Base-by-base conservation (phyloP, 2,888 invertebrate genomes). In the Crepidodera aurea region DNA sequence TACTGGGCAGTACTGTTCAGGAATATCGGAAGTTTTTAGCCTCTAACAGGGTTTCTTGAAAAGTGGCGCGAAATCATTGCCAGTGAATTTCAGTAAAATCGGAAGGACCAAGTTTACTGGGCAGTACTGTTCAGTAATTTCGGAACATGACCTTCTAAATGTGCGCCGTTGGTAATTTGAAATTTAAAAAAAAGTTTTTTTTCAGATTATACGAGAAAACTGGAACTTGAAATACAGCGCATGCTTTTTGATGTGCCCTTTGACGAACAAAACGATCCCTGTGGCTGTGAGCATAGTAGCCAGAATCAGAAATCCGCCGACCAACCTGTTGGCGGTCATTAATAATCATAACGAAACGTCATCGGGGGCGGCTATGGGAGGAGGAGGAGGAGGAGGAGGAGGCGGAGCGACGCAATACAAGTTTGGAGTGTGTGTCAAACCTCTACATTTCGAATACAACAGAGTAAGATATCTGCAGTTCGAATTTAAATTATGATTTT, bases 221-320 rank as follows among this genome's bases (percentile, higher is more conserved):
- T 96, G 96, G 96, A 95, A 93, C 78, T 83, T 96, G 19, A 93
- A 93, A 77, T 96, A 93, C 82, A 94, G 93, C 77, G 96, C 96
- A 6, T 91, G 92, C 73, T 96, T 94, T 79, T 88, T 96, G 19
- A 83, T 94, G 65, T 96, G 95, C 73, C 89, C 92, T 6, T 82
- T 94, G 61, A 82, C 84, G 46, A 86, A 87, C 56, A 79, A 85
- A 56, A 84, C 85, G 2, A 82, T 85, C 32, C 92, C 92, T 0
- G 82, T 84, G 65, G 85, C 87, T n/a, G 89, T 92, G 37, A 91
- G 91, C 54, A 83, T 92, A 56, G 88, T 91, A 3, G 86, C 86
- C 7, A 83, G 84, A 63, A 76, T 87, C 1, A 83, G 85, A 50
- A 83, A 85, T 1, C 79, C 85, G 1, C 89, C 90, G 3, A 84